A percentile compares a stretch with the other conserved stretches of the same genome.
These are phyloP conservation scores for Platycnemis pennipes DNA, from an alignment of 2,888 invertebrate genomes.

Conservation along the genomic window DNA sequence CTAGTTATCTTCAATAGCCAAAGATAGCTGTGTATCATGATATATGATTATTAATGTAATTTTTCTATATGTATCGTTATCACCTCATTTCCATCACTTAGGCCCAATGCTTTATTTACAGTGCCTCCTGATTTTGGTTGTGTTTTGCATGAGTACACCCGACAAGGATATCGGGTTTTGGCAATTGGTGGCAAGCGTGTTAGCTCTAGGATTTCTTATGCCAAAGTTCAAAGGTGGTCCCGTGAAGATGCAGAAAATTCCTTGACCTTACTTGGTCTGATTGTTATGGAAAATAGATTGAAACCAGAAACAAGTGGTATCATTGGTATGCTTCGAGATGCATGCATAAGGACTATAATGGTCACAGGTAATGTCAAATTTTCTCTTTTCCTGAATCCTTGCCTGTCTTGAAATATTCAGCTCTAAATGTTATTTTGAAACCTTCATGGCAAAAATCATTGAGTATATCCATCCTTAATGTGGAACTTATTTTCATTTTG, in stretches of 20 bases:
- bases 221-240: constrained; percentile 87
- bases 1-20: too few species aligned
- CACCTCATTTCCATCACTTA: background rate
- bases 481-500: too few species aligned
- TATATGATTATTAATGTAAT: too few species aligned
- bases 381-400: background rate
- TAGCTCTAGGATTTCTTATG: constrained; percentile 84
- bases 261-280: constrained; percentile 91
- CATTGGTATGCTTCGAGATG: constrained; percentile 89
- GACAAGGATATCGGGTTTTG: constrained; percentile 96
- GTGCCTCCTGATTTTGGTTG: constrained; percentile 91
- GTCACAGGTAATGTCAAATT: constrained; percentile 88
- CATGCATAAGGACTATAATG: constrained; percentile 96
- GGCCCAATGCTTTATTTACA: constrained; percentile 76
- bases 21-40: too few species aligned
- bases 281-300: constrained; percentile 96
- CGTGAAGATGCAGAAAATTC: constrained; percentile 91
- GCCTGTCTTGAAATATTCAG: background rate
- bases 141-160: constrained; percentile 91
- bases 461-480: too few species aligned
- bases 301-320: constrained; percentile 93
- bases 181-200: constrained; percentile 91
- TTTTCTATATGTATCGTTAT: background rate
- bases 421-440: background rate
- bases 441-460: too few species aligned